phyloP scores from a whole-genome alignment of 2,797 vertebrate species.

The Cercopithecus neglectus region DNA sequence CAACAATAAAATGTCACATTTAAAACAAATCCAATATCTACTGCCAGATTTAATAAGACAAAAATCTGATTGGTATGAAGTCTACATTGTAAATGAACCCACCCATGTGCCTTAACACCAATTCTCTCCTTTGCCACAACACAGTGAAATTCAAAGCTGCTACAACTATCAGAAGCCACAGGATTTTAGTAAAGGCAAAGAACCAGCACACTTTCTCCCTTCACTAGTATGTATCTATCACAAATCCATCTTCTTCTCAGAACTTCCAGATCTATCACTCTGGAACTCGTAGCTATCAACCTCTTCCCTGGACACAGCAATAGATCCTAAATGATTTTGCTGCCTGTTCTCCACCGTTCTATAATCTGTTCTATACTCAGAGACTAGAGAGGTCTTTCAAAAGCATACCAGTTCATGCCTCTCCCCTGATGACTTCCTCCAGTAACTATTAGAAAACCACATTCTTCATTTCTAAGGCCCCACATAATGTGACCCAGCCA shows the following conservation, averaged over 20 bases:
- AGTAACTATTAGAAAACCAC: not conserved
- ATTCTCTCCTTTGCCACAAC: not conserved
- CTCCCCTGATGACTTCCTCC: not conserved
- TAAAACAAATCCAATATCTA: slow-evolving; percentile 47
- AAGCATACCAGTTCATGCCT: not conserved
- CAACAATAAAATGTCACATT: slow-evolving; percentile 62
- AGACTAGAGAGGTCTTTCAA: not conserved
- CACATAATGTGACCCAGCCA: not conserved
- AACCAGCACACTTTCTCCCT: not conserved
- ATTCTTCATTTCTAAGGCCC: not conserved
- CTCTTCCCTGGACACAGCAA: not conserved
- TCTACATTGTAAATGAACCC: not conserved
- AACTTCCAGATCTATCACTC: not conserved
- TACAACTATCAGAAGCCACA: not conserved
- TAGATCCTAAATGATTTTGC: not conserved
- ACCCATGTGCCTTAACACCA: not conserved
- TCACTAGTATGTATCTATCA: not conserved
- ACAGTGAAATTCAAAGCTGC: not conserved
- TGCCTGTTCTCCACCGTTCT: not conserved
- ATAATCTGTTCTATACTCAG: not conserved
- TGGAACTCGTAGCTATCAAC: not conserved
- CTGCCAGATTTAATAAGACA: not conserved
- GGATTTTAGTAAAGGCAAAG: not conserved
- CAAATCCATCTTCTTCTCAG: not conserved
- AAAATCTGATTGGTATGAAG: not conserved